Base-by-base conservation (phyloP, 1,140 invertebrate species). In the Limonius californicus region DNA sequence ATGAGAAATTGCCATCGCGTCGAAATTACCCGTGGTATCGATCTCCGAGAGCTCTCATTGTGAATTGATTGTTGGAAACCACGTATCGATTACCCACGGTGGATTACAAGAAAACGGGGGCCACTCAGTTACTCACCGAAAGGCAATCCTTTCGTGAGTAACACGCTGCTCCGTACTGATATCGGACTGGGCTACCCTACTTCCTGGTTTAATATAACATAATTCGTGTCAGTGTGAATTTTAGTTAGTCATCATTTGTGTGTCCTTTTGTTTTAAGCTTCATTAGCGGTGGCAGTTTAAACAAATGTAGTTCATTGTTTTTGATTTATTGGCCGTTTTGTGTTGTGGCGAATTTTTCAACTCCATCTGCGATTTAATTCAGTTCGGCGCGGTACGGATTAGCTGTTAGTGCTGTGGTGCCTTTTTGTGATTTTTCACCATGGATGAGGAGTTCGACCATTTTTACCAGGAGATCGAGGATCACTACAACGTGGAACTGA, bases 381-480 rank as follows among this genome's bases (percentile, higher is more conserved):
- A 27, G 23, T 27, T 27, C 23, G n/a, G n/a, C n/a, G n/a, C n/a
- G n/a, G n/a, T n/a, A n/a, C n/a, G n/a, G n/a, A n/a, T n/a, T 4
- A 32, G 4, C 4, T 32, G 35, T 39, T 39, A 12, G 2, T 39
- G 35, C 2, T 39, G n/a, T 39, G 8, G 35, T 2, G 35, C 11
- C 35, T 27, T 27, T 9, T 27, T 27, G 23, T 27, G n/a, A 12
- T 39, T 2, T 39, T 39, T 53, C 16, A 47, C 27, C 27, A 66
- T 66, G 64, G 61, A 63, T 32, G 54, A 54, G 20, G 62, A 67
- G 19, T 18, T 20, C 20, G 62, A 64, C 27, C 20, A 67, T 54
- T 55, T 67, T 43, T 67, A 57, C 54, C 47, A 56, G 35, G 59
- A 60, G n/a, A 64, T 68, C 30, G 64, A 68, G 32, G 59, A 68